Evolutionary conservation across 2,113 vertebrate species (phyloP), one percentile per base, ranked within the genome.

Genomic region (Onychorhynchus coronatus): DNA sequence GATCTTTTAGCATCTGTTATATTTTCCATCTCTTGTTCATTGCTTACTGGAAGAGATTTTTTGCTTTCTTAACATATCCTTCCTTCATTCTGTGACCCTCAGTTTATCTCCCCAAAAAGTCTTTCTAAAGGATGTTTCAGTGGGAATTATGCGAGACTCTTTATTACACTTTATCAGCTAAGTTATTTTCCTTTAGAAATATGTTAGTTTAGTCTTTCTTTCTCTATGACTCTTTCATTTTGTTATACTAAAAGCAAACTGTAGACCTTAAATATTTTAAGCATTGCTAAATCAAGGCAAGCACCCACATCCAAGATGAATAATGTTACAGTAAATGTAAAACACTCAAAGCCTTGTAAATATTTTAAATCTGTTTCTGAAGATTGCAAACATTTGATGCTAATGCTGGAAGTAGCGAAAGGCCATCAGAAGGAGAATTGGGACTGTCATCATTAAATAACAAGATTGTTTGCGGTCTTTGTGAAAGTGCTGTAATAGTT

Each of bases 351-450:
- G 44, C 19, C 56, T 58, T 75, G 55, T 85, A 93, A 91, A 93
- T 96, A 96, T 92, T 95, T 96, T 87, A 96, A 90, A 83, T 37
- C n/a, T 47, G 8, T 71, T 91, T 83, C 67, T 77, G 47, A 79
- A 82, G 72, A 63, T 77, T 89, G 18, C 49, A 95, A 89, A 65
- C 11, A 35, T 66, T 37, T 80, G 35, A 76, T 91, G 76, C 35
- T 91, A 95, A 89, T 47, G 17, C 44, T 83, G n/a, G 25, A 92
- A 94, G n/a, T 5, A 85, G 18, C 39, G 71, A 83, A 88, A 73
- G 33, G 22, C 77, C 31, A 46, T 39, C 59, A 91, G 63, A 91
- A 91, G 86, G 35, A 81, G 39, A 94, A 84, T 10, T 75, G n/a
- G 22, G 33, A 15, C 63, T 93, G 55, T 85, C 74, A 46, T 70